Conservation (phyloP, 1,140 invertebrate genomes). For the Palaemon carinicauda region DNA sequence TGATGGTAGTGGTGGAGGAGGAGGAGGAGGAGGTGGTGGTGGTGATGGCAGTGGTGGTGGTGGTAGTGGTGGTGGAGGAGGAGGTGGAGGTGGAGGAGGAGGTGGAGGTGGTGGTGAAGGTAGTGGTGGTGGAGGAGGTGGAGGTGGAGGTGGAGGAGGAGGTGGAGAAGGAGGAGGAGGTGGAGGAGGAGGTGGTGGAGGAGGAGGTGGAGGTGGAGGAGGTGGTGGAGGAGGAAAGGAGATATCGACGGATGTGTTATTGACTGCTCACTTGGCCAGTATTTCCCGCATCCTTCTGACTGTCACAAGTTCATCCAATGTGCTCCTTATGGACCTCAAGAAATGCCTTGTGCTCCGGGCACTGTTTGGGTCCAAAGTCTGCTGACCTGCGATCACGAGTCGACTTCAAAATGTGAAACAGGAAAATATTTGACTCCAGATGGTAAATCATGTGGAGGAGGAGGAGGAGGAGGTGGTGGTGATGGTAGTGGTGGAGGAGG, state of each 20-base stretch:
- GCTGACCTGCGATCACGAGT: not conserved
- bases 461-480: too few relatives aligned
- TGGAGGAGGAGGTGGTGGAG: too few relatives aligned
- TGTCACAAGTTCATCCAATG: constrained; percentile 39
- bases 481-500: not conserved
- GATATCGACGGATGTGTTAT: constrained; percentile 31
- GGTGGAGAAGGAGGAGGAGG: not conserved
- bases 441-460: not conserved
- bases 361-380: constrained; percentile 4
- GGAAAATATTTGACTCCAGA: not conserved
- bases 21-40: not conserved
- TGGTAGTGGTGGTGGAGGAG: not conserved
- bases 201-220: too few relatives aligned
- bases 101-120: not conserved
- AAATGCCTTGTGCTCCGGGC: too few relatives aligned
- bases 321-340: too few relatives aligned
- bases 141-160: not conserved
- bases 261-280: constrained; percentile 21
- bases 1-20: not conserved
- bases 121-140: not conserved
- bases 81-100: not conserved
- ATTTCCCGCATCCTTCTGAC: constrained; percentile 32
- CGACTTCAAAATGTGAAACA: not conserved
- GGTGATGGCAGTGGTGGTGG: not conserved
- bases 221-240: not conserved